Percentiles rank a stretch among this genome's conserved stretches.
Evolutionary conservation across 2,888 invertebrate genomes (phyloP).

Genomic region (Drosophila ustulata): DNA sequence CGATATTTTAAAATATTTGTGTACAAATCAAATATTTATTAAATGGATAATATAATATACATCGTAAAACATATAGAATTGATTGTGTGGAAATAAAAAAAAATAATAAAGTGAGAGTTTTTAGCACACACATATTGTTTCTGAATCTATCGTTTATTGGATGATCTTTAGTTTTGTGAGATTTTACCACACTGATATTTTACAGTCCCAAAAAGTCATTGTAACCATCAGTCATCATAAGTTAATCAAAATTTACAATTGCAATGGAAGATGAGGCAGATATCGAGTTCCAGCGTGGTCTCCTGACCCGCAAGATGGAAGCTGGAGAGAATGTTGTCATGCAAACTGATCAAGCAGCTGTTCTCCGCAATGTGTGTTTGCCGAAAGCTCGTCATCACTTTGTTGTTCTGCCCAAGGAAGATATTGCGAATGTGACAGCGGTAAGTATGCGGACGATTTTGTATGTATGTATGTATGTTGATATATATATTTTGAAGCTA

Average conservation of each 20-base stretch:
- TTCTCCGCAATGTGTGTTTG: conserved; percentile 18
- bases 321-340: conserved; percentile 31
- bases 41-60: too few relatives aligned
- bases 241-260: not conserved
- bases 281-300: conserved; percentile 16
- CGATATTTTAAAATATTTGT: not conserved
- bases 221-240: not conserved
- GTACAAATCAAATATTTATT: too few relatives aligned
- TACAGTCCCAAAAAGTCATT: not conserved
- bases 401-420: conserved; percentile 34
- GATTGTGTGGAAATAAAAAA: too few relatives aligned
- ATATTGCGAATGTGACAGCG: conserved; percentile 30
- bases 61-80: too few relatives aligned
- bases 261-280: not conserved
- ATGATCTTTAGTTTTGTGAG: not conserved
- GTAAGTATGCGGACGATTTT: not conserved
- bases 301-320: conserved; percentile 28
- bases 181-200: conserved; percentile 3
- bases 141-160: not conserved
- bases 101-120: too few relatives aligned
- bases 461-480: too few relatives aligned
- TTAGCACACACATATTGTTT: too few relatives aligned
- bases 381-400: conserved; percentile 45
- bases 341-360: conserved; percentile 37
- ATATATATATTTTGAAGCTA: conserved; percentile 37